Conservation (phyloP, 23 tunicate genomes). For the Ascidia mentula region DNA sequence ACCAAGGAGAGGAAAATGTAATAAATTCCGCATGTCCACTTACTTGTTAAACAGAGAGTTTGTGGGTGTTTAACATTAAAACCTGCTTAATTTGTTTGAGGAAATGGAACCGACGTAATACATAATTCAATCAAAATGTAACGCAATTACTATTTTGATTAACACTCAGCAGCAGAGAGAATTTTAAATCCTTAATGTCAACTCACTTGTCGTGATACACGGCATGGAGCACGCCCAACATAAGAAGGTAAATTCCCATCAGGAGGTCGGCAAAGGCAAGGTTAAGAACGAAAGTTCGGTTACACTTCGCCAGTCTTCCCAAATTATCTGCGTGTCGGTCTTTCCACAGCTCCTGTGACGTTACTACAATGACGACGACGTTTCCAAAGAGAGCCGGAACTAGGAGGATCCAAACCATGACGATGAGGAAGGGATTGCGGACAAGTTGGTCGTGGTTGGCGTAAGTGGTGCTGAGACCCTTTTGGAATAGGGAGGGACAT, state of each 20-base stretch:
- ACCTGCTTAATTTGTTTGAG: too few species aligned
- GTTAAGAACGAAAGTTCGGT: conserved; percentile 68
- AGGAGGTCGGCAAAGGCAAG: conserved; percentile 78
- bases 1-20: too few species aligned
- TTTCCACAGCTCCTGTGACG: conserved; percentile 58
- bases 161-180: too few species aligned
- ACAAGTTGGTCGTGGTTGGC: conserved; percentile 38
- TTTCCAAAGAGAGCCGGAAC: conserved; percentile 62
- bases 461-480: background rate
- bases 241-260: conserved; percentile 79
- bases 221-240: conserved; percentile 27
- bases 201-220: conserved; percentile 40
- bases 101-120: too few species aligned
- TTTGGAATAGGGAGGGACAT: conserved; percentile 35
- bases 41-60: too few species aligned
- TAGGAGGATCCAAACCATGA: conserved; percentile 53
- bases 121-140: too few species aligned
- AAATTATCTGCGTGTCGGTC: conserved; percentile 45
- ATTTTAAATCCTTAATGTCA: background rate
- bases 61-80: too few species aligned
- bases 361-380: conserved; percentile 41
- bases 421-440: conserved; percentile 40
- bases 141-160: too few species aligned
- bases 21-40: too few species aligned
- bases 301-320: conserved; percentile 85